Percentiles rank a stretch among this genome's conserved stretches.
Conservation (phyloP, 1,140 invertebrate genomes). For the Leptinotarsa undecemlineata region DNA sequence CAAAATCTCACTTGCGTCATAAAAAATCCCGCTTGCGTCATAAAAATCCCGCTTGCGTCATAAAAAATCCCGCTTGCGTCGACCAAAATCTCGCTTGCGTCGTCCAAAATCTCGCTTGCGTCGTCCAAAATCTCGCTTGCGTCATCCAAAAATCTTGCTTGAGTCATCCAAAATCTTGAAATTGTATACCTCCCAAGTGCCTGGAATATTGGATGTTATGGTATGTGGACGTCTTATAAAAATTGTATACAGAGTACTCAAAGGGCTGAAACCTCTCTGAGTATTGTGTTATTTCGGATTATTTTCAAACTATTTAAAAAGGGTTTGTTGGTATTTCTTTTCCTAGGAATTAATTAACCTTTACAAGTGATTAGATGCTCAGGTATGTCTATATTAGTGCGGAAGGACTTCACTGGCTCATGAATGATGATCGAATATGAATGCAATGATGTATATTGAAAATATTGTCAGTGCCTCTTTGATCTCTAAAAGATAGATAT, state of each 20-base stretch:
- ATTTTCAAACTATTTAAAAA: background rate
- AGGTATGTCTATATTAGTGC: background rate
- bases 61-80: no score
- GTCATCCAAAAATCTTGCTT: no score
- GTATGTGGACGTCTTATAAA: background rate
- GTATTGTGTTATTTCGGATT: background rate
- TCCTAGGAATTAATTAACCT: no score
- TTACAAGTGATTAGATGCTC: background rate
- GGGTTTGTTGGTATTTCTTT: background rate
- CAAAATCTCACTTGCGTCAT: no score
- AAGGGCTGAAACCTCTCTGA: background rate
- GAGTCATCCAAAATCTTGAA: no score
- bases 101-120: no score
- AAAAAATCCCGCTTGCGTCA: no score
- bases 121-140: no score
- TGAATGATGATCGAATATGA: background rate
- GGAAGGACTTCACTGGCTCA: background rate
- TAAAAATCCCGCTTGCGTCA: no score
- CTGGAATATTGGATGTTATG: no score
- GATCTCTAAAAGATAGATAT: slow-evolving; percentile 43
- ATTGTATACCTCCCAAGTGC: no score
- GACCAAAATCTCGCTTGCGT: no score
- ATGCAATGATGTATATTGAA: background rate
- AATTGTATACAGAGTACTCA: background rate
- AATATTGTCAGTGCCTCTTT: slow-evolving; percentile 45